These are phyloP conservation scores for Menidia beryllina DNA, from an alignment of 2,113 vertebrate genomes.

Conservation along the genomic window DNA sequence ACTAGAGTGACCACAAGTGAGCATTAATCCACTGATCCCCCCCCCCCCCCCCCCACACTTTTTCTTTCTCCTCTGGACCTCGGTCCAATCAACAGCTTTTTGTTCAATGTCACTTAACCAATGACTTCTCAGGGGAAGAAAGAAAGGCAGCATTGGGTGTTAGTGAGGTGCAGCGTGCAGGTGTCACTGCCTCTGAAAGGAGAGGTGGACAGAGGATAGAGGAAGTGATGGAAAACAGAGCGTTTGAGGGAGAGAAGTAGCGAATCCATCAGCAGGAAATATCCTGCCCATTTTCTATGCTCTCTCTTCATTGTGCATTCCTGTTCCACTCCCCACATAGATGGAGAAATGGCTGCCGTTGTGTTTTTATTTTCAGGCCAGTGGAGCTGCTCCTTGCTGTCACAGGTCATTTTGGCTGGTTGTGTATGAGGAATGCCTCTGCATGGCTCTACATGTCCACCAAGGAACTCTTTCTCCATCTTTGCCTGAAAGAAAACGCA, in stretches of 20 bases:
- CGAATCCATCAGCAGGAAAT: conserved; percentile 50
- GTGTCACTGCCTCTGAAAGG: conserved; percentile 75
- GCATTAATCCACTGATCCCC: conserved; percentile 67
- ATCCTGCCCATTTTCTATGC: conserved; percentile 17
- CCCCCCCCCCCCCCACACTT: conserved; percentile 20
- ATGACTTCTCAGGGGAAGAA: conserved; percentile 46
- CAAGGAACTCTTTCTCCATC: conserved; percentile 2
- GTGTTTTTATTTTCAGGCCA: conserved; percentile 70
- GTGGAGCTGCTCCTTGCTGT: conserved; percentile 63
- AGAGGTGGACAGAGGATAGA: conserved; percentile 44
- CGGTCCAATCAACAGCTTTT: conserved; percentile 73
- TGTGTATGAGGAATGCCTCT: conserved; percentile 72
- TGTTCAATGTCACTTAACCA: conserved; percentile 78
- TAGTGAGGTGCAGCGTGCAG: conserved; percentile 64
- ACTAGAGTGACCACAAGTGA: conserved; percentile 70
- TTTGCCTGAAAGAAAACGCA: neutral
- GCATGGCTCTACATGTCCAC: conserved; percentile 73
- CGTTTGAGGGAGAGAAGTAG: conserved; percentile 24
- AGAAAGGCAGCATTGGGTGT: conserved; percentile 59
- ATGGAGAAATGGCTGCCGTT: conserved; percentile 29
- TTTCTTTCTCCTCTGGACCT: conserved; percentile 46
- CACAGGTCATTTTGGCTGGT: conserved; percentile 74
- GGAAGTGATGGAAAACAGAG: conserved; percentile 50
- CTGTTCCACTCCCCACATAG: conserved; percentile 71
- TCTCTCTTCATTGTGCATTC: conserved; percentile 55